Base-by-base conservation (phyloP, 2,797 vertebrate species). In the Anomalospiza imberbis region DNA sequence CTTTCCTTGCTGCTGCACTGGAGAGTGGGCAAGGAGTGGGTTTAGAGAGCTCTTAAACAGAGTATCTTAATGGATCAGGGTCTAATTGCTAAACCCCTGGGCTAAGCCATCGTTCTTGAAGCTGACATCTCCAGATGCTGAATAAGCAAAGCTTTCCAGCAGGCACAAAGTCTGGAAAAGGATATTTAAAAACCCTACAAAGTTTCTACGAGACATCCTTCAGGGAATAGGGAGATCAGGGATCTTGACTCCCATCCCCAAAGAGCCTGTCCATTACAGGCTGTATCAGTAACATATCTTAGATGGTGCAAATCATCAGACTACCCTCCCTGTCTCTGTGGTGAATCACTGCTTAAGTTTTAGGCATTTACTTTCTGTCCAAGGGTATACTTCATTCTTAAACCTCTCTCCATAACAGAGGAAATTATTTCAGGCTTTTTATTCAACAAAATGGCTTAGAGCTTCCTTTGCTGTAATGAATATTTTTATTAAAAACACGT, bases 71-170 rank as follows among this genome's bases (percentile, higher is more conserved):
- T 95, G 85, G 82, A 85, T 83, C 29, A 72, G 63, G 44, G 51
- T 89, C 84, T 95, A 92, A 92, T 83, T 89, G 84, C 78, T 80
- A 47, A 93, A 47, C 26, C 61, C 22, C 42, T 58, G 50, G 61
- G 89, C 68, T 94, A 68, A 92, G 72, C 40, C 82, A 85, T 91
- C 6, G 31, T 89, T 95, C 95, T 24, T 75, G 50, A 80, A 88
- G 73, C 62, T 93, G 92, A 91, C 70, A 83, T 70, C 24, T 84
- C 19, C 66, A 89, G 45, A 75, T 85, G 94, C 93, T 95, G 94
- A 93, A 51, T 48, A 92, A 95, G 89, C 87, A 92, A 85, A 93
- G 10, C n/a, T 75, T 72, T 83, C 54, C n/a, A 91, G 66, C 51
- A 81, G 62, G 62, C 62, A 48, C 14, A 13, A 10, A 72, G 25